Evolutionary conservation across 2,888 invertebrate species (phyloP).

Genomic region (Drosophila neotestacea): DNA sequence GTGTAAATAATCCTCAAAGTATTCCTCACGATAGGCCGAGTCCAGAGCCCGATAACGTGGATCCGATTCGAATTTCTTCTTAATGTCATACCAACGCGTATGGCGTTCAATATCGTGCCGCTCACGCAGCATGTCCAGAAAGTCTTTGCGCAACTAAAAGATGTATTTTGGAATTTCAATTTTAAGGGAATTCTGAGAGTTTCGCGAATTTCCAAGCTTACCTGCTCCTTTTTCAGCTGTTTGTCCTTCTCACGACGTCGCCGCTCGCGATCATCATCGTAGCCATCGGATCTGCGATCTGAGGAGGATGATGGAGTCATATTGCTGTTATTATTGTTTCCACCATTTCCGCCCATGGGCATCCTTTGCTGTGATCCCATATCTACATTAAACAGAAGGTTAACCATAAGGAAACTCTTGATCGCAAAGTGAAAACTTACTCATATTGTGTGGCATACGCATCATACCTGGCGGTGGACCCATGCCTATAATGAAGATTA

Average conservation of each 20-base stretch:
- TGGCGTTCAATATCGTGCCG: conserved; percentile 95
- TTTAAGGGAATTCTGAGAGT: neutral
- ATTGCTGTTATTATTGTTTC: conserved; percentile 43
- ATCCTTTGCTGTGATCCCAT: conserved; percentile 79
- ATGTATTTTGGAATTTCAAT: neutral
- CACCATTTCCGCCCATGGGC: conserved; percentile 50
- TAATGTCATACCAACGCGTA: conserved; percentile 96
- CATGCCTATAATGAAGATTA: conserved; percentile 61
- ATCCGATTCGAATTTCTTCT: conserved; percentile 96
- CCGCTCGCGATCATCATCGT: conserved; percentile 70
- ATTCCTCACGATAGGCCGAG: conserved; percentile 94
- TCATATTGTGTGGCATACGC: conserved; percentile 62
- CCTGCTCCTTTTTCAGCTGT: conserved; percentile 86
- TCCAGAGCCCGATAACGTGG: conserved; percentile 96
- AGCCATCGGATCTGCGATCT: conserved; percentile 58
- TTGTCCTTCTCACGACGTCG: conserved; percentile 85
- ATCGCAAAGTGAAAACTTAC: conserved; percentile 23
- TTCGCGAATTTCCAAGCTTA: conserved; percentile 5
- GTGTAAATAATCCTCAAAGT: conserved; percentile 96
- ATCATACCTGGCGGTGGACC: conserved; percentile 80
- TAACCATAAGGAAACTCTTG: neutral
- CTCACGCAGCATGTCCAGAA: conserved; percentile 95
- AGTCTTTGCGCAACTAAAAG: conserved; percentile 93
- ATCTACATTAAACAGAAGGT: conserved; percentile 50
- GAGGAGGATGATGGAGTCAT: conserved; percentile 39